A percentile compares a stretch with the other conserved stretches of the same genome.
Conservation (phyloP, 2,888 invertebrate species). For the Linnaemya tessellans region DNA sequence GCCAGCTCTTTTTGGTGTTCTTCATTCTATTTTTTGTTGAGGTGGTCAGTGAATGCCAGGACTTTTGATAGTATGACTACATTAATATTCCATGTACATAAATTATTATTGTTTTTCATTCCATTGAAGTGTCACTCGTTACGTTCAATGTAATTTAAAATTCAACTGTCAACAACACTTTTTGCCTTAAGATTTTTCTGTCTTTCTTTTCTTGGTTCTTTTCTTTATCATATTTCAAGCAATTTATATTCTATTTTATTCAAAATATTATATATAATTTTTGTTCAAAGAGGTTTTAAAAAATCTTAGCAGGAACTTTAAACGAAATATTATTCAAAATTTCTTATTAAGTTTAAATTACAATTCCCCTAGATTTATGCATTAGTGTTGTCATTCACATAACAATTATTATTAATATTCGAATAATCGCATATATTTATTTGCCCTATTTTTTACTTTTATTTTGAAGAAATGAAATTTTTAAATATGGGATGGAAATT, state of each 20-base stretch:
- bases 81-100: conserved; percentile 15
- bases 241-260: conserved; percentile 13
- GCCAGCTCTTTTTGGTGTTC: background rate
- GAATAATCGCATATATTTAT: too few species aligned
- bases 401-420: too few species aligned
- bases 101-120: conserved; percentile 36
- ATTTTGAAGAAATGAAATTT: too few species aligned
- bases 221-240: background rate
- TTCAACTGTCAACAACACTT: conserved; percentile 11
- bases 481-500: too few species aligned
- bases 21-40: background rate
- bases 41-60: conserved; percentile 16
- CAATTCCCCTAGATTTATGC: background rate
- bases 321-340: conserved; percentile 2
- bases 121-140: conserved; percentile 6
- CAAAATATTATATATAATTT: background rate
- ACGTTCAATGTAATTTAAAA: conserved; percentile 35
- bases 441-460: too few species aligned
- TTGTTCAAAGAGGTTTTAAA: conserved; percentile 24
- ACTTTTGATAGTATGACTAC: background rate
- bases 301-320: conserved; percentile 47
- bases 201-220: background rate
- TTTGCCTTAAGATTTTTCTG: background rate
- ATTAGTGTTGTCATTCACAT: too few species aligned
- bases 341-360: conserved; percentile 51